Evolutionary conservation across 2,888 invertebrate genomes (phyloP).

Genomic region (Hirudinaria manillensis): DNA sequence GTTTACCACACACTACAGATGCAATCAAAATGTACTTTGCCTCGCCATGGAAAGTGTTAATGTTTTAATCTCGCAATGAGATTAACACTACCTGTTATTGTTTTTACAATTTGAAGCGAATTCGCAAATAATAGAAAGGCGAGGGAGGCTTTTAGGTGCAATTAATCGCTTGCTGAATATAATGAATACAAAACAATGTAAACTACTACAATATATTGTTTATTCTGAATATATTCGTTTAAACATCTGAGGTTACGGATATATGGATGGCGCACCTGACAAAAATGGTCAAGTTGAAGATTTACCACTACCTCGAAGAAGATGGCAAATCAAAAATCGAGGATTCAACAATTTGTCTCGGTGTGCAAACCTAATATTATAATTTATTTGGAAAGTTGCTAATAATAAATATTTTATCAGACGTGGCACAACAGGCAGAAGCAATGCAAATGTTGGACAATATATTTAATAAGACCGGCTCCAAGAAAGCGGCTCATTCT

Average conservation of each 20-base stretch:
- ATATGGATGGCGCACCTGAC: conserved; percentile 28
- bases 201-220: too few relatives aligned
- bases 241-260: conserved; percentile 28
- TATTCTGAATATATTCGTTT: too few relatives aligned
- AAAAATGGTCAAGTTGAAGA: conserved; percentile 22
- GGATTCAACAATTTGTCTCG: conserved; percentile 15
- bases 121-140: too few relatives aligned
- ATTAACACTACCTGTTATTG: too few relatives aligned
- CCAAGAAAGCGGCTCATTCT: conserved; percentile 24
- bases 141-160: too few relatives aligned
- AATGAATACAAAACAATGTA: too few relatives aligned
- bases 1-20: too few relatives aligned
- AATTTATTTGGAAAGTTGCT: neutral
- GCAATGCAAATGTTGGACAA: conserved; percentile 16
- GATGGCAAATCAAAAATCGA: neutral
- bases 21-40: too few relatives aligned
- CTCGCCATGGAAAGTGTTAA: too few relatives aligned
- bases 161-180: too few relatives aligned
- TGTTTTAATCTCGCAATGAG: too few relatives aligned
- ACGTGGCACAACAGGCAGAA: conserved; percentile 23
- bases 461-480: conserved; percentile 22
- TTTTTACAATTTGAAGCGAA: too few relatives aligned
- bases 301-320: conserved; percentile 14
- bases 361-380: neutral
- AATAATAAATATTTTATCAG: neutral